A percentile compares a stretch with the other conserved stretches of the same genome.
These are phyloP conservation scores for Mylabris sibirica DNA, from an alignment of 2,888 invertebrate genomes.

Conservation along the genomic window DNA sequence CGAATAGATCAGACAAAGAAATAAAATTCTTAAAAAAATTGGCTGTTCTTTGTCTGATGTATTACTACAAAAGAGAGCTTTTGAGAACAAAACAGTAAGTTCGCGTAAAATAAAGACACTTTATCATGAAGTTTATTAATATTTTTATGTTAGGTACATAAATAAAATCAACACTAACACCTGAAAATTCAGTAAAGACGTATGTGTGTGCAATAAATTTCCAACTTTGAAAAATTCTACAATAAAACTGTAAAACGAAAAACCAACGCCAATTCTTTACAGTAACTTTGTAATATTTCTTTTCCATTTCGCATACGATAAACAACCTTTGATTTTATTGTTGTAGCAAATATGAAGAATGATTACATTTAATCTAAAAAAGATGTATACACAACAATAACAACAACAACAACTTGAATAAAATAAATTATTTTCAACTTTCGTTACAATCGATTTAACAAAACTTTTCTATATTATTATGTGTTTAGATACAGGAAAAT, in stretches of 20 bases:
- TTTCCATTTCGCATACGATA: conserved; percentile 31
- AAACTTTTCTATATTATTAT: not conserved
- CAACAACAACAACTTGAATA: not conserved
- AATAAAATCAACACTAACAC: conserved; percentile 24
- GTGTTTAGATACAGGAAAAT: not conserved
- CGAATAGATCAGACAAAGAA: too few relatives aligned
- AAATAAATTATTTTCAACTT: not conserved
- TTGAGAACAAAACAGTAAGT: not conserved
- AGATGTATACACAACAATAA: too few relatives aligned
- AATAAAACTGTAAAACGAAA: conserved; percentile 47
- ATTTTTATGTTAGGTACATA: conserved; percentile 10
- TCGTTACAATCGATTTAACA: not conserved
- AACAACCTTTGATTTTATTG: conserved; percentile 41
- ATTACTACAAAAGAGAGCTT: not conserved
- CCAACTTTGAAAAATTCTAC: conserved; percentile 42
- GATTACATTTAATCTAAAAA: not conserved
- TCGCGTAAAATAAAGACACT: not conserved
- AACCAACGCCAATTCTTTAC: conserved; percentile 43
- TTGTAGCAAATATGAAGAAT: conserved; percentile 30
- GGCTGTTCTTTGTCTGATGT: too few relatives aligned
- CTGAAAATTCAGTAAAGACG: conserved; percentile 31
- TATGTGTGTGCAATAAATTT: conserved; percentile 44
- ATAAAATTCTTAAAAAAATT: too few relatives aligned
- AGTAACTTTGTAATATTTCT: conserved; percentile 45
- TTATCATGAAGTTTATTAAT: not conserved